Base-by-base conservation (phyloP, 2,888 invertebrate genomes). In the Graphium colonna region DNA sequence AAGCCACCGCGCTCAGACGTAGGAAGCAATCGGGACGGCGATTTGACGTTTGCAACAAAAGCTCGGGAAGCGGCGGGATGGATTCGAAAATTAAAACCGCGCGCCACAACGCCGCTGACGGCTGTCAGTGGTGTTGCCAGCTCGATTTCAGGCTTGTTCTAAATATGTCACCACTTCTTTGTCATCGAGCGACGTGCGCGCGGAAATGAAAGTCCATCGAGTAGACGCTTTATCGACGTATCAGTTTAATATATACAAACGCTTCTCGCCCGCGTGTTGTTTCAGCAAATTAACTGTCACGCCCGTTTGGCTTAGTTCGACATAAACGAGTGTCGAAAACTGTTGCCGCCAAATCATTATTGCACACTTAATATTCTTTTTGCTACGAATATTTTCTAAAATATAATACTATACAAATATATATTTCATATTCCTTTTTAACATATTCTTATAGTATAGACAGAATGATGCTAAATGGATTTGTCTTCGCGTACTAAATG, bases 61-160 rank as follows among this genome's bases (percentile, higher is more conserved):
- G 72, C 72, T 76, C 75, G 73, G 77, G 73, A 74, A 68, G 67
- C 64, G 66, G 69, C 69, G 75, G 72, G 84, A 85, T 85, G 80
- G 83, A 79, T 85, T 79, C 82, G 85, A 83, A 88, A 87, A 88
- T 88, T 87, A 87, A 87, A 88, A 88, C 77, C 84, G 75, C 84
- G 69, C 73, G 82, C 78, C 77, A 77, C 78, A 72, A 73, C 77
- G 67, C 69, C 73, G 64, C 65, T 84, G 87, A 86, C 87, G 83
- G 82, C 76, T 86, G 86, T 84, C 86, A 75, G 65, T 57, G 62
- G 60, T 60, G 65, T 64, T 63, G 65, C 64, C 67, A 63, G 60
- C 63, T 85, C 86, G 86, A 81, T 87, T 89, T 87, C 87, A 88
- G 88, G 88, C 87, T 86, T 86, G 89, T 87, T 89, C 89, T 89